Evolutionary conservation across 2,113 vertebrate species (phyloP).

Genomic region (Telmatochromis sp.): DNA sequence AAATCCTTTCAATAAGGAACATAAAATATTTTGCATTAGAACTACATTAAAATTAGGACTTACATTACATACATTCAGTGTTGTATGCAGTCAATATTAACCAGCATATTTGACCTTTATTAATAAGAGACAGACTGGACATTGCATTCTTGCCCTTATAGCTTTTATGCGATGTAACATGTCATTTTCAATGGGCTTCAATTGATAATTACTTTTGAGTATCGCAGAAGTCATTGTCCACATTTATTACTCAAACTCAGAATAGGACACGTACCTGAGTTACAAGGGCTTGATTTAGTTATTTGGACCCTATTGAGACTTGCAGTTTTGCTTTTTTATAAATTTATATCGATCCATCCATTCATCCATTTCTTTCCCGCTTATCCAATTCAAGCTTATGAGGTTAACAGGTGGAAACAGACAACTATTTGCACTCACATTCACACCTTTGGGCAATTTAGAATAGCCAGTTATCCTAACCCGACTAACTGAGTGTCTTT

Average conservation of each 20-base stretch:
- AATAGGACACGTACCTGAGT: neutral
- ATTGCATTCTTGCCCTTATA: neutral
- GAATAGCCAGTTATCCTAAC: neutral
- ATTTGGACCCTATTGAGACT: neutral
- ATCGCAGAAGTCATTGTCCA: neutral
- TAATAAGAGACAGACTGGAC: neutral
- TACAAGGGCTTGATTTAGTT: neutral
- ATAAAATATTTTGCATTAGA: neutral
- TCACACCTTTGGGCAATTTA: neutral
- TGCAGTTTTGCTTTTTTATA: neutral
- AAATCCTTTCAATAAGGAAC: neutral
- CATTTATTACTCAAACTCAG: neutral
- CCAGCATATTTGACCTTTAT: neutral
- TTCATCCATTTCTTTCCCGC: neutral
- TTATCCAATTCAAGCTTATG: fast-evolving
- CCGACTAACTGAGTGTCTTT: fast-evolving
- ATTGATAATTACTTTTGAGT: neutral
- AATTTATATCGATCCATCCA: neutral
- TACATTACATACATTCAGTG: neutral
- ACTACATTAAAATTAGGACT: neutral
- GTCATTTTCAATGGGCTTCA: neutral
- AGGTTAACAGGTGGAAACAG: neutral
- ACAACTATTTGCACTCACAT: fast-evolving
- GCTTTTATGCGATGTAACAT: neutral
- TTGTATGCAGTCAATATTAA: neutral